Base-by-base conservation (phyloP, 2,888 invertebrate genomes). In the Balanococcus diminutus region DNA sequence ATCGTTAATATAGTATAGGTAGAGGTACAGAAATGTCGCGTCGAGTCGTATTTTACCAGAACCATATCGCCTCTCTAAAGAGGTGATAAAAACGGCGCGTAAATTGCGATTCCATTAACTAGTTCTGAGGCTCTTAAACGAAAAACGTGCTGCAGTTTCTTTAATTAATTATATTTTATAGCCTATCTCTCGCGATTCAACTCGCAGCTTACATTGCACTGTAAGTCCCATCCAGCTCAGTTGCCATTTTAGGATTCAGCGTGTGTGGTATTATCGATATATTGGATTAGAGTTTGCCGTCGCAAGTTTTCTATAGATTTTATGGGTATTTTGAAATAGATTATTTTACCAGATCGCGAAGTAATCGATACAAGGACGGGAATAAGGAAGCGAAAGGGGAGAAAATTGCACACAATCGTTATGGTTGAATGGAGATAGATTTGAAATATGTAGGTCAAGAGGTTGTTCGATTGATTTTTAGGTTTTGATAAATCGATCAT, bases 81-180 rank as follows among this genome's bases (percentile, higher is more conserved):
- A 56, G 56, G 56, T 56, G 56, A 22, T 56, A 56, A 56, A 56
- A 56, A 19, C 56, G 22, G 19, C 51, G 9, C 22, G 56, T 56
- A 56, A 67, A 67, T n/a, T 67, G 28, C 28, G 28, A 67, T 67
- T 67, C 67, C 67, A 67, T 28, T 67, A 67, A 67, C 67, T 25
- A 67, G 28, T 67, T 22, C 56, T 6, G 2, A 56, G 19, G 51
- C n/a, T 56, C 22, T 22, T 56, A 56, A 56, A 56, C 56, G 56
- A 67, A 67, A 67, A 67, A 31, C 67, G 28, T 28, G 67, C 67
- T 25, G 28, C 67, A 25, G 67, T 67, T 28, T 56, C 22, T 67
- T 67, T 67, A 67, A 67, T 67, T 67, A 67, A 67, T 67, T 28
- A 28, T 67, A 16, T 67, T 67, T 67, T 67, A 67, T 67, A 6